A percentile compares a stretch with the other conserved stretches of the same genome.
phyloP scores from a whole-genome alignment of 2,113 vertebrate genomes.

The Chamaetylas fuelleborni region DNA sequence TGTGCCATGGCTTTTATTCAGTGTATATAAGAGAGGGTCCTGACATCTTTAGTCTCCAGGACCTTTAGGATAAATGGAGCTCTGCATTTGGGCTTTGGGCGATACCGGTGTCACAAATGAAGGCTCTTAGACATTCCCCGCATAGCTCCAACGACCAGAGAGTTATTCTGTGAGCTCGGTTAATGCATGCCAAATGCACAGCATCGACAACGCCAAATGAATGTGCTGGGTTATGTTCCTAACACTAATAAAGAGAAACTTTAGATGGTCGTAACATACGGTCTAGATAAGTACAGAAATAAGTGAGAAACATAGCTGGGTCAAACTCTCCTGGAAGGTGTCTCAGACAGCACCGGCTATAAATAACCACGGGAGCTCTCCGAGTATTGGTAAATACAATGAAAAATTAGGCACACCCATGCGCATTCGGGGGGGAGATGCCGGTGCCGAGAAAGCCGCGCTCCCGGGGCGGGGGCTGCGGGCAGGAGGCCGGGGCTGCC shows the following conservation, averaged over 20 bases:
- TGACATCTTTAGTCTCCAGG: constrained; percentile 48
- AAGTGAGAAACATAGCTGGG: constrained; percentile 19
- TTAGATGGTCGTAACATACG: background rate
- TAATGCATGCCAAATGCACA: constrained; percentile 41
- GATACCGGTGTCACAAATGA: constrained; percentile 6
- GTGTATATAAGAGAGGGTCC: constrained; percentile 63
- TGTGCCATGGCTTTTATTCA: constrained; percentile 82
- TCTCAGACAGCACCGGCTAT: constrained; percentile 4
- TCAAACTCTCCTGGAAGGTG: background rate
- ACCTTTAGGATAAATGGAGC: constrained; percentile 58
- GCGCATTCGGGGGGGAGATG: background rate
- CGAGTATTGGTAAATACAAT: background rate
- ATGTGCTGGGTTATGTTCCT: constrained; percentile 43
- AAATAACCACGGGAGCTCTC: background rate
- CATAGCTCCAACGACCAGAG: constrained; percentile 18
- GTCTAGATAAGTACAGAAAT: constrained; percentile 13
- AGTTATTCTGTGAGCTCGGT: background rate
- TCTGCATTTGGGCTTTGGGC: constrained; percentile 21
- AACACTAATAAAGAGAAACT: constrained; percentile 59
- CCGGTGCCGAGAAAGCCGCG: background rate
- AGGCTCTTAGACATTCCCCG: constrained; percentile 30
- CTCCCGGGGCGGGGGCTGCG: background rate
- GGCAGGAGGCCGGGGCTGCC: background rate
- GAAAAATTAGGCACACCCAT: background rate
- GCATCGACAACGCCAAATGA: background rate